A percentile compares a stretch with the other conserved stretches of the same genome.
Conservation (phyloP, 2,888 invertebrate species). For the Nemurella pictetii region DNA sequence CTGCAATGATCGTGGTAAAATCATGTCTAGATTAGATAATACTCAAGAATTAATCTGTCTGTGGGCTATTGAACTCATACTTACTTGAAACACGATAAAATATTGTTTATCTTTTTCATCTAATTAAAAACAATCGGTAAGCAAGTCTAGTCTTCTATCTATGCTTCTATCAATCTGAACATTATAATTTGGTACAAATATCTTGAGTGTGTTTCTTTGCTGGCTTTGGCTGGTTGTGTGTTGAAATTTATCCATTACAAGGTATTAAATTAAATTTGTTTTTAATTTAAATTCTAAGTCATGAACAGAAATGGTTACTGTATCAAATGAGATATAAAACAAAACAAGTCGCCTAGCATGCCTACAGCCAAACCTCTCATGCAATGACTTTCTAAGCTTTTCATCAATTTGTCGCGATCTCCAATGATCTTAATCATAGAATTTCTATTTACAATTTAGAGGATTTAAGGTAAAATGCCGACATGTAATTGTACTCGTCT, state of each 20-base stretch:
- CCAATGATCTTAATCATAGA: not conserved
- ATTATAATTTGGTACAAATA: not conserved
- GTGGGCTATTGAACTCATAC: not conserved
- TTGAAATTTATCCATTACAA: not conserved
- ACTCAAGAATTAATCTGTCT: not conserved
- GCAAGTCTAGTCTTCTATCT: not conserved
- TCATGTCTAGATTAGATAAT: not conserved
- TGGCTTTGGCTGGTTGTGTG: not conserved
- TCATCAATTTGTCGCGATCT: not conserved
- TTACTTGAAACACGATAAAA: not conserved
- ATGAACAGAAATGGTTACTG: not conserved
- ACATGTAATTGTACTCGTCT: not conserved
- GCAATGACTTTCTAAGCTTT: not conserved
- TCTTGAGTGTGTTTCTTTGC: not conserved
- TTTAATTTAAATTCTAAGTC: conserved; percentile 1
- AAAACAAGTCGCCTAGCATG: not conserved
- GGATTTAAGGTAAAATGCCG: not conserved
- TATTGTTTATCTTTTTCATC: not conserved
- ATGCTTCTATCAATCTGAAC: not conserved
- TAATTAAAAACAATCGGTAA: not conserved
- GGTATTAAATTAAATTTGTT: not conserved
- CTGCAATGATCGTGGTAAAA: not conserved
- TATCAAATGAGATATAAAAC: not conserved
- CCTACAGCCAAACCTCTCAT: too few species aligned
- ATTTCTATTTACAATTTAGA: too few species aligned